Evolutionary conservation across 2,113 vertebrate species (phyloP).

Genomic region (Malaclemys terrapin): DNA sequence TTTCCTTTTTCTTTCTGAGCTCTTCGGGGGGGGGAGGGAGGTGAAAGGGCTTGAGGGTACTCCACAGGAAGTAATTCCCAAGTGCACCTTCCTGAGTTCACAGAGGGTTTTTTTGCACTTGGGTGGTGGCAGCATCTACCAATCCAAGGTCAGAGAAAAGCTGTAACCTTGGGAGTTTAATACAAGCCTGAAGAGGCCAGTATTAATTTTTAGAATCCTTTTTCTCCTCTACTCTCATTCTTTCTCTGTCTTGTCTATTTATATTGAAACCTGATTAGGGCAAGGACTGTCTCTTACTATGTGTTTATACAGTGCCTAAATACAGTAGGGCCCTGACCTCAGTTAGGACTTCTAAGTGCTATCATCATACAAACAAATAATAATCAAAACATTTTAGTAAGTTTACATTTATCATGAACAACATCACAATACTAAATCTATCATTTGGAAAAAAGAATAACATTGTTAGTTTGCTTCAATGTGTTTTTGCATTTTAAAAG

Average conservation of each 20-base stretch:
- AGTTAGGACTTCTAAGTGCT: neutral
- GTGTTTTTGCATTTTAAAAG: neutral
- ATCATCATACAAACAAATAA: neutral
- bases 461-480: neutral
- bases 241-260: neutral
- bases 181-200: no score
- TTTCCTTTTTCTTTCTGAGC: no score
- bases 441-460: neutral
- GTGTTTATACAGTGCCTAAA: neutral
- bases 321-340: neutral
- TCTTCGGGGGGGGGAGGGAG: accelerated
- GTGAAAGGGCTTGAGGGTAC: no score
- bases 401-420: neutral
- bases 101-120: no score
- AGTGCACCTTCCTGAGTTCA: no score
- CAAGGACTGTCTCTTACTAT: neutral
- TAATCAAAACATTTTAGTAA: neutral
- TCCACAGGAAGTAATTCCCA: no score
- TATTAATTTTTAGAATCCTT: neutral
- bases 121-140: no score
- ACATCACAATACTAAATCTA: neutral
- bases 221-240: neutral
- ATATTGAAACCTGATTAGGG: no score
- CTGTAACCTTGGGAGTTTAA: no score
- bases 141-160: no score